A percentile compares a stretch with the other conserved stretches of the same genome.
Evolutionary conservation across 2,888 invertebrate genomes (phyloP).

Genomic region (Ferdinandea cuprea): DNA sequence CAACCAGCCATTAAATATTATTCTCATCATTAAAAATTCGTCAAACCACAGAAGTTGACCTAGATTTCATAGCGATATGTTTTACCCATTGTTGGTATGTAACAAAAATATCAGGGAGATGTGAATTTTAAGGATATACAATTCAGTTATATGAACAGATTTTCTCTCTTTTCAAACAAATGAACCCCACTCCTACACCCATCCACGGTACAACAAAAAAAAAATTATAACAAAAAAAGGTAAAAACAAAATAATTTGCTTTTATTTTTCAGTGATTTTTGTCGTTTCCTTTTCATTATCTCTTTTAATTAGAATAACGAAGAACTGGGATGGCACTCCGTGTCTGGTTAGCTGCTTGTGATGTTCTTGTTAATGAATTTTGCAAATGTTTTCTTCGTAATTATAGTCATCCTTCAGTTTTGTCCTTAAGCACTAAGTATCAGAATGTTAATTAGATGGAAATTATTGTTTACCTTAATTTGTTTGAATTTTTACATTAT

Average conservation of each 20-base stretch:
- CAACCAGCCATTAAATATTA: too few relatives aligned
- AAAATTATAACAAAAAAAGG: background rate
- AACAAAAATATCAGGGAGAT: too few relatives aligned
- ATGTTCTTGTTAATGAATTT: constrained; percentile 9
- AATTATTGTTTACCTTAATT: constrained; percentile 47
- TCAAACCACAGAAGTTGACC: too few relatives aligned
- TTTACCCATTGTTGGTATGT: too few relatives aligned
- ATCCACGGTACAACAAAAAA: background rate
- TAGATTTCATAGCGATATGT: too few relatives aligned
- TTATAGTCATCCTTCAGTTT: constrained; percentile 46
- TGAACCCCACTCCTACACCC: too few relatives aligned
- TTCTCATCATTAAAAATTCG: too few relatives aligned
- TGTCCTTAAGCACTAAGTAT: constrained; percentile 20
- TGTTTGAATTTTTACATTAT: constrained; percentile 15
- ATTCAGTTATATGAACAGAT: too few relatives aligned
- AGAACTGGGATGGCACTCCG: too few relatives aligned
- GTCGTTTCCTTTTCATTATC: constrained; percentile 23
- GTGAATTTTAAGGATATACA: too few relatives aligned
- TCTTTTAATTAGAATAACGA: constrained; percentile 51
- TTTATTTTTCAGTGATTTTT: constrained; percentile 16
- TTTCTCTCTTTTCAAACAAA: too few relatives aligned
- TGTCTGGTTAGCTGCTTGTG: constrained; percentile 6
- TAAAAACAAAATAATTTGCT: background rate
- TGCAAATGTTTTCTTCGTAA: constrained; percentile 37
- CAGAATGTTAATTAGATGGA: constrained; percentile 58